Base-by-base conservation (phyloP, 2,888 invertebrate species). In the Scelioninae gen. 2 region DNA sequence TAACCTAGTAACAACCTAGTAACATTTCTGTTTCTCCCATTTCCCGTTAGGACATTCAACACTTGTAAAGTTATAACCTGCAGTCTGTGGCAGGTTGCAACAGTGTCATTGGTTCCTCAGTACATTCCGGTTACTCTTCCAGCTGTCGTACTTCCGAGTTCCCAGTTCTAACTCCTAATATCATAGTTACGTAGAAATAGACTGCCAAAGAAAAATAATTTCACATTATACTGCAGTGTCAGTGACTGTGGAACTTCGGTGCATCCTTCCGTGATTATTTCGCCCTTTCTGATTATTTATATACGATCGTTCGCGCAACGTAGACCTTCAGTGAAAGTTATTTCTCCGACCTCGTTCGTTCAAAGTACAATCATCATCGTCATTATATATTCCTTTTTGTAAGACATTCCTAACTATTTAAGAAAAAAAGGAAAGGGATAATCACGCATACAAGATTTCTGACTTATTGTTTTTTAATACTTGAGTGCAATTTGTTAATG, bases 191-290 rank as follows among this genome's bases (percentile, higher is more conserved):
- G 31, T 33, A 11, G 7, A 35, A 2, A 31, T 33, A 13, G 6
- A 33, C 18, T 31, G 28, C 37, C 52, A 18, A 37, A 37, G 6
- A 2, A 18, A n/a, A 43, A 43, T 13, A 46, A 76, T 79, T 83
- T 84, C 85, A 85, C 84, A 81, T 81, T 85, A 84, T 84, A 81
- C 84, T 85, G 85, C 85, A 85, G 85, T 85, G 85, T 78, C 85
- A 84, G 85, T 85, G 83, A 85, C 83, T 84, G 84, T 85, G 85
- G 83, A 84, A 79, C 74, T 64, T 10, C 33, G 53, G 45, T 19
- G 11, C 19, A 22, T 18, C 52, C 18, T 55, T 64, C 41, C 50
- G 11, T 61, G 22, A 50, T 16, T n/a, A 13, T 37, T 46, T 50
- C 50, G 35, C n/a, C n/a, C n/a, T n/a, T 11, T 15, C 25, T 9